These are phyloP conservation scores for Fukomys damarensis DNA, from an alignment of 2,113 vertebrate genomes.

Conservation along the genomic window DNA sequence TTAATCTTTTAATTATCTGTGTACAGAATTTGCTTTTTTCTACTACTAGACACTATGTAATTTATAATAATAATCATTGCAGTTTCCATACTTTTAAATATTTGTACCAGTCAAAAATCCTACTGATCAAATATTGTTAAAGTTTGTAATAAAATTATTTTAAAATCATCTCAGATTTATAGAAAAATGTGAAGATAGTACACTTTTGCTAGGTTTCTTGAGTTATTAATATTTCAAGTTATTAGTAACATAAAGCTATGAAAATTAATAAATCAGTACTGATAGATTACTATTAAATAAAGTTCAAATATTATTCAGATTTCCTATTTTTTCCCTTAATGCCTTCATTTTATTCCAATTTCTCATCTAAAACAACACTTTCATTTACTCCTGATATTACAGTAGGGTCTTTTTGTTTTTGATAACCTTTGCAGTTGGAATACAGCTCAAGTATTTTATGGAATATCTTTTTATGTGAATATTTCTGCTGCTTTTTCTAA, in stretches of 20 bases:
- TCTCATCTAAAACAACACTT: not conserved
- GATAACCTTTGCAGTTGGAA: not conserved
- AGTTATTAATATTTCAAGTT: not conserved
- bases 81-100: not conserved
- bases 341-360: not conserved
- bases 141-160: not conserved
- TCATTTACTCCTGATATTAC: not conserved
- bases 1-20: not conserved
- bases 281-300: not conserved
- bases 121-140: not conserved
- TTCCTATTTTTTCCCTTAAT: not conserved
- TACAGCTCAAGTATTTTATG: not conserved
- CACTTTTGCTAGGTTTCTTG: not conserved
- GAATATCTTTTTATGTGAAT: not conserved
- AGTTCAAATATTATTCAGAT: not conserved
- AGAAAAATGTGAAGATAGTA: not conserved
- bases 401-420: not conserved
- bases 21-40: not conserved
- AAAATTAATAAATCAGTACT: not conserved
- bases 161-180: not conserved
- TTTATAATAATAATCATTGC: not conserved
- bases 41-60: not conserved
- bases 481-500: not conserved
- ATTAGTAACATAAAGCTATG: not conserved
- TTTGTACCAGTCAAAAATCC: not conserved